Evolutionary conservation across 2,113 vertebrate species (phyloP).

Genomic region (Salvator merianae): DNA sequence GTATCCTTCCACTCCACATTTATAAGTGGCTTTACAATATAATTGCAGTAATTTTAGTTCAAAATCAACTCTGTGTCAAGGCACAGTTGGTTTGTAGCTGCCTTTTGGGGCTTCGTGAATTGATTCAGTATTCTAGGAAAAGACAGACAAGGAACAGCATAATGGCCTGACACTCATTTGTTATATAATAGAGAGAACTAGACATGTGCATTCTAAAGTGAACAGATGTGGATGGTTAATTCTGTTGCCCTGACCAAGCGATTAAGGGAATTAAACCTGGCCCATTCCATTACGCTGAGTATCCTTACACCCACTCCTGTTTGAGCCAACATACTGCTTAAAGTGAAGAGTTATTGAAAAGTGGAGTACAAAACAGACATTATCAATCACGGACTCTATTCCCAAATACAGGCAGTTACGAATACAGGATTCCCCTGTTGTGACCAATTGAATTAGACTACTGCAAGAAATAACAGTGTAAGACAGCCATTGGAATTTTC

Average conservation of each 20-base stretch:
- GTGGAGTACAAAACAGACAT: constrained; percentile 68
- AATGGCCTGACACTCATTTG: constrained; percentile 50
- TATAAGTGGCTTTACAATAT: constrained; percentile 15
- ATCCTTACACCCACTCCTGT: constrained; percentile 70
- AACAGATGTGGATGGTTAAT: constrained; percentile 81
- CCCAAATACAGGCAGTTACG: constrained; percentile 61
- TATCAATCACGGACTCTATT: constrained; percentile 69
- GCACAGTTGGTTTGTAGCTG: not conserved
- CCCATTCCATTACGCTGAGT: constrained; percentile 75
- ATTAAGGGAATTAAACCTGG: constrained; percentile 82
- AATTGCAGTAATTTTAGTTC: not conserved
- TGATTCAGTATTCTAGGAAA: constrained; percentile 34
- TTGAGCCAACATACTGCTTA: constrained; percentile 61
- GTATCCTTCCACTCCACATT: not conserved
- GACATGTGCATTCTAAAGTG: constrained; percentile 52
- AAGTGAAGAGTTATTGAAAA: constrained; percentile 70
- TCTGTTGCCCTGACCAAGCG: constrained; percentile 75
- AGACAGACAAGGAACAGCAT: constrained; percentile 36
- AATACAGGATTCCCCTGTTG: constrained; percentile 47
- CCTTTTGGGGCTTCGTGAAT: constrained; percentile 4
- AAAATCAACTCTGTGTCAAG: not conserved
- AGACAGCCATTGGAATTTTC: constrained; percentile 50
- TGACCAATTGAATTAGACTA: constrained; percentile 60
- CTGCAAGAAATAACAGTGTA: constrained; percentile 36
- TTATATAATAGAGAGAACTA: constrained; percentile 63